Base-by-base conservation (phyloP, 2,113 vertebrate species). In the Petrocephalus microphthalmus region DNA sequence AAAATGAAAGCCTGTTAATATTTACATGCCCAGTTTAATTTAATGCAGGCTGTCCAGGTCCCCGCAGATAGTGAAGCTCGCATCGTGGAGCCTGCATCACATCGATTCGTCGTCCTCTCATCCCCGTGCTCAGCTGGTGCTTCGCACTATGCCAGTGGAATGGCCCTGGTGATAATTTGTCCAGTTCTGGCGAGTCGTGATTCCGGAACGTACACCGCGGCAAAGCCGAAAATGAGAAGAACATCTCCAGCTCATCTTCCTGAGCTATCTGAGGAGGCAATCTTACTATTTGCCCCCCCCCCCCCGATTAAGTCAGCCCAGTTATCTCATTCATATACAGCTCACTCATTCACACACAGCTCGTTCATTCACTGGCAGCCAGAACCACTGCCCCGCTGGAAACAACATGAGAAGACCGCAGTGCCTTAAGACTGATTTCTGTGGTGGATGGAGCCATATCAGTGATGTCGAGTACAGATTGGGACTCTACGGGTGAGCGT, bases 331-430 rank as follows among this genome's bases (percentile, higher is more conserved):
- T 45, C 37, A 49, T 7, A 11, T 1, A 83, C 3, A 3, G 71
- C 81, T 83, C 19, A 1, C 37, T 83, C 81, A 47, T 83, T 45
- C 78, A 82, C 78, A 42, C 42, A 83, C 3, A 3, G 71, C 81
- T 83, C 20, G 0, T 15, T 83, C 81, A 47, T 83, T 45, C 78
- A 82, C 42, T 20, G 42, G 49, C 33, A 49, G 78, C 42, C 89
- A 89, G 88, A 87, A 84, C 78, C 74, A 85, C 64, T 60, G 86
- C 89, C 87, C 60, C 87, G 88, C 42, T 89, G 78, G 85, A 89
- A 47, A 88, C 84, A 33, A 78, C 87, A 57, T 33, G 49, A 64
- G 87, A 89, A 81, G 84, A 81, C 71, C 7, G 0, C 86, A 47
- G 5, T 78, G 37, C 37, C 42, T 78, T 78, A 78, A 78, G 42